phyloP scores from a whole-genome alignment of 1,140 invertebrate species.

The Araneus ventricosus region DNA sequence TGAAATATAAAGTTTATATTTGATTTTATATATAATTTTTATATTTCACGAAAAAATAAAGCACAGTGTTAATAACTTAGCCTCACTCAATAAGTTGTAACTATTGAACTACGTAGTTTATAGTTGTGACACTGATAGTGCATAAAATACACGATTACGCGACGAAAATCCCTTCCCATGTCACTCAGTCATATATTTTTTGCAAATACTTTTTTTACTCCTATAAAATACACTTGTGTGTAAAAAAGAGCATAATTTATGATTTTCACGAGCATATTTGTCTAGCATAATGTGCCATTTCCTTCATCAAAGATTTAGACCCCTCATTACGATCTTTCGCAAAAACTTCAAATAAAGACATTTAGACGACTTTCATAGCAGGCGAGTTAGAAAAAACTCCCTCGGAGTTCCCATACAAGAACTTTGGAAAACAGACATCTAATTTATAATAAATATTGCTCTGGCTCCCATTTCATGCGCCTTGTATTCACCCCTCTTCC shows the following conservation, averaged over 20 bases:
- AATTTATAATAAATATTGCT: neutral
- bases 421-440: neutral
- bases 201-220: neutral
- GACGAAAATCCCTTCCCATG: too few species aligned
- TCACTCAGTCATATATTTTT: neutral
- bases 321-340: neutral
- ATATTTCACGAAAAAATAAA: too few species aligned
- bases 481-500: neutral
- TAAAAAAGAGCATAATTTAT: neutral
- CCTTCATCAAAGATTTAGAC: neutral
- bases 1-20: too few species aligned
- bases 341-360: neutral
- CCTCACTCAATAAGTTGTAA: too few species aligned
- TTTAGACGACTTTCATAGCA: neutral
- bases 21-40: too few species aligned
- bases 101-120: too few species aligned
- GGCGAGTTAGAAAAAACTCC: neutral
- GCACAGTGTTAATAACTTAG: too few species aligned
- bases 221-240: neutral
- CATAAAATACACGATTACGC: too few species aligned
- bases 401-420: neutral
- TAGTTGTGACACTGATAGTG: too few species aligned
- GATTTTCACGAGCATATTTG: neutral
- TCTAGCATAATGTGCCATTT: neutral
- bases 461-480: neutral